phyloP scores from a whole-genome alignment of 2,113 vertebrate genomes.

The Tetrax tetrax region DNA sequence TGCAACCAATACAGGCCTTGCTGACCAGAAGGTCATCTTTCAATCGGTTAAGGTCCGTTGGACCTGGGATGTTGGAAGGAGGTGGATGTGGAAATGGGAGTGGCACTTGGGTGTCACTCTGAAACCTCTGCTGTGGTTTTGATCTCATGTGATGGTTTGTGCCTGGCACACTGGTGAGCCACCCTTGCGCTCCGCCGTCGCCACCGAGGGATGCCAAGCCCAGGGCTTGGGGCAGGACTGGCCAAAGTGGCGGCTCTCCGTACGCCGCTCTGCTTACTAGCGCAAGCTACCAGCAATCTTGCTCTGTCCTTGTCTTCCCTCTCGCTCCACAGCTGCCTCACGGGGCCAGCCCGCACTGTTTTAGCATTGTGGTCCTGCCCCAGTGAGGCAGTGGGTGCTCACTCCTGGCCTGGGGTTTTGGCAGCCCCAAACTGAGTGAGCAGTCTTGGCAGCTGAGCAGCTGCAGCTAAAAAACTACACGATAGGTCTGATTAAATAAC shows the following conservation, averaged over 20 bases:
- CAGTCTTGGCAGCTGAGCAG: not conserved
- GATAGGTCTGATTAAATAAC: not conserved
- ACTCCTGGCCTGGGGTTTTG: not conserved
- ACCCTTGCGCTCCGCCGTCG: fast-evolving
- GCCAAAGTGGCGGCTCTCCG: not conserved
- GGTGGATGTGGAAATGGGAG: not conserved
- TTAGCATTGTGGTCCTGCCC: fast-evolving
- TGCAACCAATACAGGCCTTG: not conserved
- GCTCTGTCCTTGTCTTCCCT: not conserved
- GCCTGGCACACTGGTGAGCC: fast-evolving
- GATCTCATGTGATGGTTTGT: not conserved
- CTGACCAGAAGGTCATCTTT: not conserved
- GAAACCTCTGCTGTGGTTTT: not conserved
- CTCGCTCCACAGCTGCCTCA: fast-evolving
- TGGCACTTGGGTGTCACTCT: fast-evolving
- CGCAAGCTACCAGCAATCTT: fast-evolving
- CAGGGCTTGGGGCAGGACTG: fast-evolving
- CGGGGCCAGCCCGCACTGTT: fast-evolving
- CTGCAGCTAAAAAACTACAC: not conserved
- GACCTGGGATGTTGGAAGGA: not conserved
- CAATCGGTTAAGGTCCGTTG: not conserved
- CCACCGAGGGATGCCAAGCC: not conserved
- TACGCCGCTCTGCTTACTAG: not conserved
- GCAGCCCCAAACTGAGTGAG: not conserved
- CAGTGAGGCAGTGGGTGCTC: fast-evolving